Evolutionary conservation across 2,113 vertebrate species (phyloP).

Genomic region (Leptobrachium ailaonicum): DNA sequence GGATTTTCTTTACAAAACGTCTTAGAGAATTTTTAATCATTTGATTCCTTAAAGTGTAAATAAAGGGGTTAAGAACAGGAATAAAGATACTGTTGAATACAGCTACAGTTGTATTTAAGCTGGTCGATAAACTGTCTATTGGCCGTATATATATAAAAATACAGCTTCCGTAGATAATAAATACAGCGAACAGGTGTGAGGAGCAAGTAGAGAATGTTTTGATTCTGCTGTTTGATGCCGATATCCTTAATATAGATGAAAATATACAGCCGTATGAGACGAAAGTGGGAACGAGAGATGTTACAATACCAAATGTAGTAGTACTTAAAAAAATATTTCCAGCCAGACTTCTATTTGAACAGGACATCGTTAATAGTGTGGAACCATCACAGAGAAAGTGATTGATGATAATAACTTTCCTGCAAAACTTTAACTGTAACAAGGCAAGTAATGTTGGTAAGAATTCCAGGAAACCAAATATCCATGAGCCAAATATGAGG

Average conservation of each 20-base stretch:
- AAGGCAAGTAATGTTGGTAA: slow-evolving; percentile 26
- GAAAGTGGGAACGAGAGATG: slow-evolving; percentile 27
- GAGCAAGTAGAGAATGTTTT: slow-evolving; percentile 48
- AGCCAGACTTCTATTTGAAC: slow-evolving; percentile 5
- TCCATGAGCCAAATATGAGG: background rate
- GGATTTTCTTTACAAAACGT: too few relatives aligned
- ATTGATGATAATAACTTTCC: slow-evolving; percentile 5
- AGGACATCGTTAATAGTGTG: slow-evolving; percentile 30
- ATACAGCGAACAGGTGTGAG: slow-evolving; percentile 41
- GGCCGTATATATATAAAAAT: slow-evolving; percentile 38
- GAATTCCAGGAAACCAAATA: slow-evolving; percentile 37
- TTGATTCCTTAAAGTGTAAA: slow-evolving; percentile 14
- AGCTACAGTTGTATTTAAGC: background rate
- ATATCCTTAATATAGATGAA: slow-evolving; percentile 19
- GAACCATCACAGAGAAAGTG: slow-evolving; percentile 48
- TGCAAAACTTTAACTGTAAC: slow-evolving; percentile 17
- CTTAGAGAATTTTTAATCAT: background rate
- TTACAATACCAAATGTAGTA: slow-evolving; percentile 26
- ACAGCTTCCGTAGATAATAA: slow-evolving; percentile 9
- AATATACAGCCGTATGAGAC: slow-evolving; percentile 44
- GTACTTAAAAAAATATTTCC: slow-evolving; percentile 21
- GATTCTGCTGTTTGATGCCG: slow-evolving; percentile 4
- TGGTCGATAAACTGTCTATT: background rate
- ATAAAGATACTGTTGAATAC: slow-evolving; percentile 14
- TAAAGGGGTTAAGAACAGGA: slow-evolving; percentile 23